Percentiles rank a stretch among this genome's conserved stretches.
Evolutionary conservation across 2,113 vertebrate species (phyloP).

Genomic region (Zosterops borbonicus): DNA sequence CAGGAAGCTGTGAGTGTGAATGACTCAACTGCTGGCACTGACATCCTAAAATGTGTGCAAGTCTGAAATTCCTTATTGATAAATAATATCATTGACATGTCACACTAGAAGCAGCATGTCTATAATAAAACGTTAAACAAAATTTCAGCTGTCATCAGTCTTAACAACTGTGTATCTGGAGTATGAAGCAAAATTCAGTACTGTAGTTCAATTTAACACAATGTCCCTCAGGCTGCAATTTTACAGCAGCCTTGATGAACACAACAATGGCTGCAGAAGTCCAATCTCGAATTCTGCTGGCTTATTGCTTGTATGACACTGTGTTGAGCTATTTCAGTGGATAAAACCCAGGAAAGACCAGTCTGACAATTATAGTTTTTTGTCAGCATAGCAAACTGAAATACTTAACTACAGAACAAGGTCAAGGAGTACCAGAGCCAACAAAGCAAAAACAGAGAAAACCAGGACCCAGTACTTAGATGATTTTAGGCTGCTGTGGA

Average conservation of each 20-base stretch:
- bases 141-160: background rate
- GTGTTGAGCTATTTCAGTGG: background rate
- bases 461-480: background rate
- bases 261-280: background rate
- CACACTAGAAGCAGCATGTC: background rate
- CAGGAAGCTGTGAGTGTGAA: background rate
- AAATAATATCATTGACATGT: background rate
- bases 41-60: background rate
- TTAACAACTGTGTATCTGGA: background rate
- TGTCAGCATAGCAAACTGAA: background rate
- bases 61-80: background rate
- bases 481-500: background rate
- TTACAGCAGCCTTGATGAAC: background rate
- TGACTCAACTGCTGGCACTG: background rate
- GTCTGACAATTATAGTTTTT: background rate
- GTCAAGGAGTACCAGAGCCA: background rate
- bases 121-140: background rate
- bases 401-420: background rate
- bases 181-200: background rate
- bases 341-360: background rate
- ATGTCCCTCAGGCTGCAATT: background rate
- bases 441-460: background rate
- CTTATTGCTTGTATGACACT: background rate
- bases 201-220: background rate
- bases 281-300: background rate